These are phyloP conservation scores for human DNA, from an alignment of 2,113 vertebrate species.

Conservation along the genomic window DNA sequence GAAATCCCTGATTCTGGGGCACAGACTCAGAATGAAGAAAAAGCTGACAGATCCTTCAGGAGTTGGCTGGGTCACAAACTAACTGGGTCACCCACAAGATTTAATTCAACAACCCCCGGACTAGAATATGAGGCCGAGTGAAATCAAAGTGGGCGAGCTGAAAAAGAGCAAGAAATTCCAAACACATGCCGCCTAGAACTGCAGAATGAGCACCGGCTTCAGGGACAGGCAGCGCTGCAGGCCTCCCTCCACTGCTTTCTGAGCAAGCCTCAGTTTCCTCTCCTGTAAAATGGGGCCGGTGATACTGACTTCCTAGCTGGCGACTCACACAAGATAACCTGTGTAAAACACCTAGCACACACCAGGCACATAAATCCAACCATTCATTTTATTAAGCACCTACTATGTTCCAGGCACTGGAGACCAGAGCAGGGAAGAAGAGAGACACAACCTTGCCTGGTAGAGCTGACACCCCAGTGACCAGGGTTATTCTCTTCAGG, in stretches of 20 bases:
- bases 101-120: slow-evolving; percentile 51
- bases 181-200: background rate
- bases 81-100: slow-evolving; percentile 69
- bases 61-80: slow-evolving; percentile 47
- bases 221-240: accelerated
- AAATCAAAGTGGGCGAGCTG: slow-evolving; percentile 70
- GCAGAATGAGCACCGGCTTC: background rate
- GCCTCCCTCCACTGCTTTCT: background rate
- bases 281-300: background rate
- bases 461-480: background rate
- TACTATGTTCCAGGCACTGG: background rate
- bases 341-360: accelerated
- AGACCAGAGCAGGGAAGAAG: background rate
- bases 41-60: background rate
- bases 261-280: background rate
- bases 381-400: background rate
- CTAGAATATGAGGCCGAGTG: slow-evolving; percentile 38
- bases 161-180: slow-evolving; percentile 62
- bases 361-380: background rate
- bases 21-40: background rate
- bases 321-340: background rate
- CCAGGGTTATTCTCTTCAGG: background rate
- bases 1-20: background rate
- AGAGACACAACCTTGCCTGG: background rate
- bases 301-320: background rate